These are phyloP conservation scores for Cuculus canorus DNA, from an alignment of 2,797 vertebrate genomes.

Conservation along the genomic window DNA sequence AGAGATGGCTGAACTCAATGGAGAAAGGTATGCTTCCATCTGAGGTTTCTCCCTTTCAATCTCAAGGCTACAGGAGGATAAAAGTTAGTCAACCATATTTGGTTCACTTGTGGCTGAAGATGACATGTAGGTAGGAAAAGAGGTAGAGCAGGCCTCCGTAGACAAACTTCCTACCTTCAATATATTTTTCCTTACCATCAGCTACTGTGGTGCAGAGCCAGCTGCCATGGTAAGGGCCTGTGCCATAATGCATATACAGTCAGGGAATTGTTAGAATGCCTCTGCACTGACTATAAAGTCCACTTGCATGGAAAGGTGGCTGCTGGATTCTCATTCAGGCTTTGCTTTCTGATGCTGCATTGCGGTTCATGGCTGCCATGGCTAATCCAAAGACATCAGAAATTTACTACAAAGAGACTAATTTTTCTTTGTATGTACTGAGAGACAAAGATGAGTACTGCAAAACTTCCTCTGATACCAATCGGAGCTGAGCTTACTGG, in stretches of 20 bases:
- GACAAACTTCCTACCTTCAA: neutral
- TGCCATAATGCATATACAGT: neutral
- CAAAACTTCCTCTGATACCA: neutral
- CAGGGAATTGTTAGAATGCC: neutral
- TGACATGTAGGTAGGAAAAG: accelerated
- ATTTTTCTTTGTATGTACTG: neutral
- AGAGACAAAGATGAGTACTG: neutral
- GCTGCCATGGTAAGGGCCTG: neutral
- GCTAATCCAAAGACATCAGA: neutral
- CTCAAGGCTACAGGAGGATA: neutral
- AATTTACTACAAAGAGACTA: neutral
- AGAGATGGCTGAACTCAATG: neutral
- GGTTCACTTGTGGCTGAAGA: neutral
- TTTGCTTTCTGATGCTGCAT: neutral
- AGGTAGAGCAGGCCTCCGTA: neutral
- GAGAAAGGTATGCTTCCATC: neutral
- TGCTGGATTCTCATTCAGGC: neutral
- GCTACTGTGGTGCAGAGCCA: neutral
- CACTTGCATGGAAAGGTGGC: neutral
- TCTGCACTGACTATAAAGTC: neutral
- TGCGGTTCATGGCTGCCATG: neutral
- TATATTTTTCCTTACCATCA: neutral
- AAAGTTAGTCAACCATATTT: neutral
- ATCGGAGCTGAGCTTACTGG: neutral
- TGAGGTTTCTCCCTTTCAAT: neutral